Evolutionary conservation across 1,140 invertebrate genomes (phyloP), one percentile per base, ranked within the genome.

Genomic region (Pissodes strobi): DNA sequence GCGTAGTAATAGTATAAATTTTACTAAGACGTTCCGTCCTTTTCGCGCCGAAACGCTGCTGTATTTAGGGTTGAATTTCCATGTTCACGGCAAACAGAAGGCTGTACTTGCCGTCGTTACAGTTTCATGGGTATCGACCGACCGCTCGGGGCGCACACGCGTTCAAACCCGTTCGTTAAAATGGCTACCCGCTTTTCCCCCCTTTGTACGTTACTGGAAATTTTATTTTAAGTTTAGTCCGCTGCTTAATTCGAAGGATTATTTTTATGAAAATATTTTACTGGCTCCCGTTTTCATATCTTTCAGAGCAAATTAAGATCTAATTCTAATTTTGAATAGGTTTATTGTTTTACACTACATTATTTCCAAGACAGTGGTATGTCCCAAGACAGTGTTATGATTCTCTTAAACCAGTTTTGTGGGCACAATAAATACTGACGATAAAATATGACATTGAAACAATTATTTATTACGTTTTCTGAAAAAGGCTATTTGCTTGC

Each of bases 81-180:
- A 66, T 67, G 48, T 69, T 57, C 56, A 39, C 19, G 65, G 60
- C 55, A 53, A 51, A 51, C 53, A 69, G 67, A 69, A 71, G 69
- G 69, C 55, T 53, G 53, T 65, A 55, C 17, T 55, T 55, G 30
- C 45, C 57, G 63, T 48, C 65, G 57, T 68, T 65, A 71, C 65
- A 72, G 68, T 68, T 67, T 66, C 69, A 66, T 58, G 19, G 66
- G 64, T 70, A 68, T 69, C 69, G 69, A 70, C 66, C 70, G 63
- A 64, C 61, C 0, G 68, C 67, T 49, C 38, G 55, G 53, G 39
- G 68, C 52, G 62, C 59, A 66, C 56, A 61, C 68, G 64, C 66
- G 60, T 69, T 56, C 27, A 58, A 60, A 64, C 45, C 53, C 56
- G 61, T 68, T 70, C 59, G 61, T 68, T 52, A 70, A 69, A 72